phyloP scores from a whole-genome alignment of 2,797 vertebrate genomes.

The Thunnus albacares region DNA sequence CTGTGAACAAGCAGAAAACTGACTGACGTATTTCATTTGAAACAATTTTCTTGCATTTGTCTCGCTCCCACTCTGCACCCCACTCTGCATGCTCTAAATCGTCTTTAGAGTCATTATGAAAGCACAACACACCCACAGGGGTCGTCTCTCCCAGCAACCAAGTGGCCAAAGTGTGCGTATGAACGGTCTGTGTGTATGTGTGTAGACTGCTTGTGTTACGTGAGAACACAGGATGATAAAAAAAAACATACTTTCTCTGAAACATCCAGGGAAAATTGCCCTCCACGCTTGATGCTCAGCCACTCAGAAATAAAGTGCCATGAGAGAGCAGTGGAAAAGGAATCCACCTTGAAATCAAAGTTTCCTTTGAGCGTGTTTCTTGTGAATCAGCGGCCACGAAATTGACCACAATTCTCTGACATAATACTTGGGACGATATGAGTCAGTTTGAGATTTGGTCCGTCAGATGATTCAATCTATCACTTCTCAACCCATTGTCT shows the following conservation, averaged over 20 bases:
- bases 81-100: conserved; percentile 69
- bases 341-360: conserved; percentile 56
- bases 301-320: conserved; percentile 26
- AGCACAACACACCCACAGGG: conserved; percentile 76
- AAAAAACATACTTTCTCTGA: conserved; percentile 54
- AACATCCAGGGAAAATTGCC: conserved; percentile 39
- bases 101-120: conserved; percentile 74
- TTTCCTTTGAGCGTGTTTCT: conserved; percentile 41
- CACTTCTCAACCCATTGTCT: conserved; percentile 39
- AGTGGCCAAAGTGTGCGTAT: conserved; percentile 60
- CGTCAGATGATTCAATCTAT: conserved; percentile 51
- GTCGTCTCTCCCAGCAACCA: conserved; percentile 78
- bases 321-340: conserved; percentile 20
- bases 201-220: conserved; percentile 30
- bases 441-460: conserved; percentile 63
- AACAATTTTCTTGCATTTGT: conserved; percentile 43
- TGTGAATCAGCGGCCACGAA: conserved; percentile 48
- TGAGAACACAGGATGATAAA: conserved; percentile 48
- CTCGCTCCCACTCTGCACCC: conserved; percentile 52
- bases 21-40: conserved; percentile 35
- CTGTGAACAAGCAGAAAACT: conserved; percentile 26
- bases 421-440: conserved; percentile 50
- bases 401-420: conserved; percentile 60
- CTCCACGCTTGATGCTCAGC: conserved; percentile 16
- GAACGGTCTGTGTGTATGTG: conserved; percentile 31